These are phyloP conservation scores for Forficula auricularia DNA, from an alignment of 1,140 invertebrate genomes.

Conservation along the genomic window DNA sequence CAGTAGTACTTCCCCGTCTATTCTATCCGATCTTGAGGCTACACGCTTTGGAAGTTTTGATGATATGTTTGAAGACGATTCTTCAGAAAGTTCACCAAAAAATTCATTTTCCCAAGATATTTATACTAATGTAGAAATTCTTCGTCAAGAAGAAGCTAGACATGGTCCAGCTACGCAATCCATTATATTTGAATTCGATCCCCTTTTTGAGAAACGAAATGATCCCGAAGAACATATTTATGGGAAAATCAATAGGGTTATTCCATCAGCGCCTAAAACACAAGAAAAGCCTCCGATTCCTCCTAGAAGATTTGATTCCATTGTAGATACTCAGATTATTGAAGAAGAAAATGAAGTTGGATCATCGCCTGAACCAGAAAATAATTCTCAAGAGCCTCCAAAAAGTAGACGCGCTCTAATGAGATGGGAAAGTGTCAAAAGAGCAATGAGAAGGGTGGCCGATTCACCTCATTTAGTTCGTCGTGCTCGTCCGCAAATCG, in stretches of 20 bases:
- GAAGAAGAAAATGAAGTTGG: too few relatives aligned
- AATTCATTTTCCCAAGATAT: slow-evolving; percentile 18
- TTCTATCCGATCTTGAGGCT: slow-evolving; percentile 4
- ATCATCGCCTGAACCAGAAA: too few relatives aligned
- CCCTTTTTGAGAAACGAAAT: slow-evolving; percentile 15
- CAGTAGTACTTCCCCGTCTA: slow-evolving; percentile 4
- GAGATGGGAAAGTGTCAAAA: slow-evolving; percentile 7
- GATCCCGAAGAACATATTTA: neutral
- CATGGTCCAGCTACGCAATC: slow-evolving; percentile 11
- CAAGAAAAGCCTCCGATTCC: slow-evolving; percentile 11
- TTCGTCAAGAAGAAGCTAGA: slow-evolving; percentile 12
- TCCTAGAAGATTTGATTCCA: slow-evolving; percentile 15
- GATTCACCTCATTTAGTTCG: neutral
- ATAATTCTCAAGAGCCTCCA: too few relatives aligned
- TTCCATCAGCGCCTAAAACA: neutral
- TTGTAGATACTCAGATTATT: neutral
- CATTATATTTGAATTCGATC: slow-evolving; percentile 21
- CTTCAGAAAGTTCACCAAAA: slow-evolving; percentile 2
- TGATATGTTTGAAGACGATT: slow-evolving; percentile 20
- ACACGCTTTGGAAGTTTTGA: slow-evolving; percentile 9
- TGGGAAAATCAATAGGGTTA: slow-evolving; percentile 9
- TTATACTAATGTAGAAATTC: slow-evolving; percentile 15
- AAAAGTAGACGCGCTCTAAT: too few relatives aligned
- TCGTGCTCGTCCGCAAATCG: too few relatives aligned
- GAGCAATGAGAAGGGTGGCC: slow-evolving; percentile 1